These are phyloP conservation scores for Cryptocephalus primarius DNA, from an alignment of 2,888 invertebrate genomes.

Conservation along the genomic window DNA sequence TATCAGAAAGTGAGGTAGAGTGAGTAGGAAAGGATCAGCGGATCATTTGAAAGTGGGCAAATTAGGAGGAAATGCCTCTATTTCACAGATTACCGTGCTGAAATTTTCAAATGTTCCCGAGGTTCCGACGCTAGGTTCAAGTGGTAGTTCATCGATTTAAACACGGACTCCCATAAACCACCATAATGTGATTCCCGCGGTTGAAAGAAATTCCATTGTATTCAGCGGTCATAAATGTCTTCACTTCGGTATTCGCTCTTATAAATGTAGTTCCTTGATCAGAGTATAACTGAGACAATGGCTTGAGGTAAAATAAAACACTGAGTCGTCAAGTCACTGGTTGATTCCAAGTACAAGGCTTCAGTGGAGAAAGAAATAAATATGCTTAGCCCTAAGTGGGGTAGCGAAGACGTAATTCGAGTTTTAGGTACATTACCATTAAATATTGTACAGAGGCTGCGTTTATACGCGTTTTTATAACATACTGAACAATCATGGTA, in stretches of 20 bases:
- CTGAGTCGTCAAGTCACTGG: constrained; percentile 20
- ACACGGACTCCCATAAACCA: constrained; percentile 26
- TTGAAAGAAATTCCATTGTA: constrained; percentile 24
- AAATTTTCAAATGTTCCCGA: constrained; percentile 18
- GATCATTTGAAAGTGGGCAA: neutral
- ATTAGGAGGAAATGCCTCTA: constrained; percentile 27
- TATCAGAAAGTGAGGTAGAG: neutral
- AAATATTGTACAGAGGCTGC: neutral
- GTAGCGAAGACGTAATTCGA: neutral
- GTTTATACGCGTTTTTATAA: constrained; percentile 1
- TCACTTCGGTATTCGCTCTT: constrained; percentile 20
- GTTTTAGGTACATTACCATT: constrained; percentile 1
- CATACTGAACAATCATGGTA: constrained; percentile 1
- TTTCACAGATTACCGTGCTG: constrained; percentile 15
- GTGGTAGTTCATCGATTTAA: constrained; percentile 24
- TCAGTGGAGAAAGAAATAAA: constrained; percentile 24
- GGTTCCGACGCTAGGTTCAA: constrained; percentile 17
- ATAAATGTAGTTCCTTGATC: constrained; percentile 27
- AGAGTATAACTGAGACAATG: constrained; percentile 21
- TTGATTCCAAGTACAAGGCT: constrained; percentile 26
- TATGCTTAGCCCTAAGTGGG: no score
- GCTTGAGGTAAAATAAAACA: constrained; percentile 25
- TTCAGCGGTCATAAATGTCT: constrained; percentile 7
- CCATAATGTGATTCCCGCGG: constrained; percentile 23
- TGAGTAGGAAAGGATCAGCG: neutral